Conservation (phyloP, 2,888 invertebrate species). For the Cremastinae sp. region DNA sequence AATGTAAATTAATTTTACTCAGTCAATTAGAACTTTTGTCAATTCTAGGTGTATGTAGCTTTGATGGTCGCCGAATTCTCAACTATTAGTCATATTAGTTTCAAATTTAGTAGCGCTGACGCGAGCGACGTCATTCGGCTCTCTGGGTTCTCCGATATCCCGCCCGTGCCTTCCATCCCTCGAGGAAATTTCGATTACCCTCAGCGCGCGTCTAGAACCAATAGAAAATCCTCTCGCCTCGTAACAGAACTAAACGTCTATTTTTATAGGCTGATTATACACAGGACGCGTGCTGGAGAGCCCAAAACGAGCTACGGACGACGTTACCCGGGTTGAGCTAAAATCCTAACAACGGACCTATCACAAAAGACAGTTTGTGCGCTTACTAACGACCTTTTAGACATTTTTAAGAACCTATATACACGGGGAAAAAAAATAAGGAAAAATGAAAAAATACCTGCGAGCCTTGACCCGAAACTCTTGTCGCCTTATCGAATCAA, state of each 20-base stretch:
- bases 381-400: conserved; percentile 71
- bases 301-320: too few species aligned
- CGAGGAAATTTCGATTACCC: too few species aligned
- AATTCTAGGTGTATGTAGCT: too few species aligned
- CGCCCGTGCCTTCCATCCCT: conserved; percentile 4
- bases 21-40: conserved; percentile 1
- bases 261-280: conserved; percentile 74
- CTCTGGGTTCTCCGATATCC: background rate
- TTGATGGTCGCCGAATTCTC: too few species aligned
- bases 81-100: too few species aligned
- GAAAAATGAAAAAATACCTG: conserved; percentile 36
- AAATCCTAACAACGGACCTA: conserved; percentile 72
- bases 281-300: conserved; percentile 58
- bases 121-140: too few species aligned
- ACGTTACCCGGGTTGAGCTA: background rate
- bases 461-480: conserved; percentile 10
- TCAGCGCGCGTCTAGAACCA: background rate
- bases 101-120: too few species aligned
- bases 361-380: conserved; percentile 77
- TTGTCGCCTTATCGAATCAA: conserved; percentile 32
- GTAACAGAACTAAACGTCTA: conserved; percentile 72
- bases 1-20: too few species aligned
- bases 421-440: conserved; percentile 13
- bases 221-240: conserved; percentile 51
- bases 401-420: background rate